Evolutionary conservation across 2,113 vertebrate species (phyloP), one percentile per base, ranked within the genome.

Genomic region (Oxygymnocypris stewartii): DNA sequence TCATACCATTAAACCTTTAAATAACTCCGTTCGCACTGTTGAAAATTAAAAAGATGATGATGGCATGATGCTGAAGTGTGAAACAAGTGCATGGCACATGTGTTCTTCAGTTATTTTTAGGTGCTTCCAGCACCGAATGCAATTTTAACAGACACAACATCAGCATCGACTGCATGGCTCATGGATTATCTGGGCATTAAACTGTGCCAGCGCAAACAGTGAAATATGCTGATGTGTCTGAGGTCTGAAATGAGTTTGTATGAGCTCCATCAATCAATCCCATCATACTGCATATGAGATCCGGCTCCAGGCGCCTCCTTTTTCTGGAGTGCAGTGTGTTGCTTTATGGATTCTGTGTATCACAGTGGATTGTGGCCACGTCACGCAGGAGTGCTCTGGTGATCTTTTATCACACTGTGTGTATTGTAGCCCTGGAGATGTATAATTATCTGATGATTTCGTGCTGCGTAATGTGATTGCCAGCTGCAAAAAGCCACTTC

Each of bases 201-300:
- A 6, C 57, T 59, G 57, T 59, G 20, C 77, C 73, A 69, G 73
- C 37, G 12, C 47, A 78, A 85, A 88, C 74, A 74, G 65, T 87
- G 86, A 86, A 87, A 74, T 87, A 82, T 89, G 88, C 86, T 88
- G 86, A 88, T 87, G 79, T 63, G 51, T 57, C 85, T 78, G 14
- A 83, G 80, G 67, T 37, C 61, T 87, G 83, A 85, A 90, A 86
- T 88, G 88, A 87, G 84, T 61, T 85, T 78, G 83, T 89, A 87
- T 88, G 89, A 88, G 85, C 59, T 61, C 84, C 87, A 88, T 89
- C 85, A 86, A 89, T 88, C 75, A 77, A 63, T 63, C n/a, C 73
- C 79, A 40, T 87, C 73, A 28, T 42, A 23, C 59, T 23, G 67
- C 10, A 25, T 81, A 71, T 63, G 18, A 84, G 74, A 74, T 75